Conservation (phyloP, 2,888 invertebrate species). For the Caenorhabditis macrosperma region DNA sequence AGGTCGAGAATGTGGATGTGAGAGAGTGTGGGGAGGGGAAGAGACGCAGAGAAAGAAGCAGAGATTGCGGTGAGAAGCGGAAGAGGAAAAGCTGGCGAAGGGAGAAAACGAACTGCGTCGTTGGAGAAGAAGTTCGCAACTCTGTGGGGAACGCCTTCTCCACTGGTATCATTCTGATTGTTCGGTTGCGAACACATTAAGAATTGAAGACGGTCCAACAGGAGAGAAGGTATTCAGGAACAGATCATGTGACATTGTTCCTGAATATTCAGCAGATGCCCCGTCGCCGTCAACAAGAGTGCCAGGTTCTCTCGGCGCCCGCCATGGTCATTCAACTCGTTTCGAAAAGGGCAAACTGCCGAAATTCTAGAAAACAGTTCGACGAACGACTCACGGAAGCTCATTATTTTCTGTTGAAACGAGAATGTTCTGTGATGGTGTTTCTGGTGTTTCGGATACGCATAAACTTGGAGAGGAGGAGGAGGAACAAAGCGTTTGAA, state of each 20-base stretch:
- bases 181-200: too few relatives aligned
- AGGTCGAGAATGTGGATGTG: constrained; percentile 30
- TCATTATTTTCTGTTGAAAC: constrained; percentile 23
- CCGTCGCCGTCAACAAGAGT: neutral
- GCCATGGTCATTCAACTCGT: neutral
- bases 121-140: neutral
- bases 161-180: too few relatives aligned
- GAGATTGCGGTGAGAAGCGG: constrained; percentile 6
- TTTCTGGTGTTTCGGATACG: neutral
- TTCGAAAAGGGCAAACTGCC: constrained; percentile 1
- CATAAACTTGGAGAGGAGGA: neutral
- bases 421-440: too few relatives aligned
- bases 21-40: neutral
- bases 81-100: constrained; percentile 2
- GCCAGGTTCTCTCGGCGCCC: neutral
- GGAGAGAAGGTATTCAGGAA: neutral
- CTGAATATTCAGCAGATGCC: neutral
- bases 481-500: constrained; percentile 10
- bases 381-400: constrained; percentile 29
- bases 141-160: too few relatives aligned
- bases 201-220: neutral
- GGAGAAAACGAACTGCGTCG: neutral
- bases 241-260: neutral
- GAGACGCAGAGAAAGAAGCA: constrained; percentile 10
- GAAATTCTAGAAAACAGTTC: constrained; percentile 35